Conservation (phyloP, 2,113 vertebrate species). For the Apeltes quadracus region DNA sequence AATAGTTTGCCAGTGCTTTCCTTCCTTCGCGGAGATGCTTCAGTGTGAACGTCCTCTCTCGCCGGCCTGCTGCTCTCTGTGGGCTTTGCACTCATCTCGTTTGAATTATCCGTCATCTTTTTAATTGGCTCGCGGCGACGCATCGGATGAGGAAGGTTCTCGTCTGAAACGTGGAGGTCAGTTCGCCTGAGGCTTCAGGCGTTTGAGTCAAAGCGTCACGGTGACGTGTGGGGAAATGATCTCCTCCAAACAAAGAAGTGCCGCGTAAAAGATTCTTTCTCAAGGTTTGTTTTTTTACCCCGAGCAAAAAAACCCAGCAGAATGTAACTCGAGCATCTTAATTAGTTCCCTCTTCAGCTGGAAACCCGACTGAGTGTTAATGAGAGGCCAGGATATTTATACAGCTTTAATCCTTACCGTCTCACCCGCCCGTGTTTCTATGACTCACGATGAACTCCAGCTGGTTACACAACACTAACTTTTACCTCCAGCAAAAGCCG, state of each 20-base stretch:
- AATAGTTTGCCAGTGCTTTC: not conserved
- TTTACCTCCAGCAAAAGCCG: not conserved
- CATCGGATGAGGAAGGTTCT: not conserved
- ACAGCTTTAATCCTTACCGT: constrained; percentile 18
- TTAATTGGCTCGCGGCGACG: not conserved
- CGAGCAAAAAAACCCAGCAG: not conserved
- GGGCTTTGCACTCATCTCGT: no score
- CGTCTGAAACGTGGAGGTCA: not conserved
- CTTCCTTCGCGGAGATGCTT: not conserved
- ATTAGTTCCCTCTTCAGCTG: not conserved
- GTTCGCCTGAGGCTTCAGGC: not conserved
- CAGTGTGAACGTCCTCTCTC: no score
- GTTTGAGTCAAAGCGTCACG: not conserved
- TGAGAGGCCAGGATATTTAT: constrained; percentile 9
- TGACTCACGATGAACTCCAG: constrained; percentile 46
- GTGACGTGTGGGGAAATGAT: not conserved
- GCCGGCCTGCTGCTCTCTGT: no score
- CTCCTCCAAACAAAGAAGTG: not conserved
- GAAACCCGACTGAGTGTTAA: not conserved
- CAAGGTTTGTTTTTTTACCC: not conserved
- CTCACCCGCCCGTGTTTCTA: constrained; percentile 4
- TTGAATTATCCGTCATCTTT: not conserved
- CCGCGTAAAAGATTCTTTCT: not conserved
- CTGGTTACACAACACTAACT: constrained; percentile 5
- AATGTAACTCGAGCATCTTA: not conserved